Evolutionary conservation across 2,113 vertebrate genomes (phyloP), one percentile per base, ranked within the genome.

Genomic region (Dipodomys stephensi): DNA sequence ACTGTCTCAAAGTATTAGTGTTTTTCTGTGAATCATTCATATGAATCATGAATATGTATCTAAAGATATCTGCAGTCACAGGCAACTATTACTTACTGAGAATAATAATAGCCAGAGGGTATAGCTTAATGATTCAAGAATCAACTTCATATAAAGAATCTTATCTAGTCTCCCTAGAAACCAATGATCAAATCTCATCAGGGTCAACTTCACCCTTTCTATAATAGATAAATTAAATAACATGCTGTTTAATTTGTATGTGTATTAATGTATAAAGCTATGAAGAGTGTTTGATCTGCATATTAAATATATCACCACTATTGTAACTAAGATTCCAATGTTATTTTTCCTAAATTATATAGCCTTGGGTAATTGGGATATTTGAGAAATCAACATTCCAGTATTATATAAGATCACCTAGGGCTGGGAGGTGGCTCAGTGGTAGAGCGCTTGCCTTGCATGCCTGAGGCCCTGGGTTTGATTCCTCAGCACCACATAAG

Each of bases 221-320:
- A 53, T 95, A 97, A 97, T 95, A 96, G 92, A 93, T 92, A 95
- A 96, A 96, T 96, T 96, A 93, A 95, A 88, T 93, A 96, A 95
- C 95, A 95, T 91, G 62, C 69, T 95, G 69, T 96, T 97, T 97
- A 97, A 96, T 97, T 97, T 96, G 93, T 94, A 87, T 93, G 80
- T 92, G 68, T 94, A 57, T 95, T 97, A 90, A 77, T 94, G 83
- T 95, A 92, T 96, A 77, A 96, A 93, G 22, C 49, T 91, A 74
- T 87, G 80, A 92, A 82, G 94, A 94, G 15, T 84, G 60, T 90
- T 96, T 93, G 39, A 32, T 89, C 72, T 95, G 77, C 76, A 92
- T 95, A 94, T 91, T 93, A 95, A 97, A 89, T 16, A 85, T 93
- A 95, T 18, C 10, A 79, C 23, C 78, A 87, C 91, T 91, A 44